Conservation (phyloP, 1,140 invertebrate genomes). For the Apocrypta bakeri region DNA sequence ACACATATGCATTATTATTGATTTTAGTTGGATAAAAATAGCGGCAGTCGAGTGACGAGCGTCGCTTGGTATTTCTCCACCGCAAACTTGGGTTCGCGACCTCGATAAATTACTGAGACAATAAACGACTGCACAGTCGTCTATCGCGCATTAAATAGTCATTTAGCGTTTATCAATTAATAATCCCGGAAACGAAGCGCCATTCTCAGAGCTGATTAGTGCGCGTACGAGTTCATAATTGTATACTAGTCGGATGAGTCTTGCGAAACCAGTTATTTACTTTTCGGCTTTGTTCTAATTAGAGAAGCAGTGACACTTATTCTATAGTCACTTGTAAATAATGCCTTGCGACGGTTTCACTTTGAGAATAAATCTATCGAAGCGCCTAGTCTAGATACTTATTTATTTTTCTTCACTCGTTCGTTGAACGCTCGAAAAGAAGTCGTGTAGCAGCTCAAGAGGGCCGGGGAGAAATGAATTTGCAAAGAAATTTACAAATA, state of each 20-base stretch:
- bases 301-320: not conserved
- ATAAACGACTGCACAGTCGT: constrained; percentile 24
- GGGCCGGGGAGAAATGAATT: not conserved
- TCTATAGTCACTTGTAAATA: no score
- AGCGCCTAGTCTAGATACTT: no score
- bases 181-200: constrained; percentile 46
- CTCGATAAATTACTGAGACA: constrained; percentile 38
- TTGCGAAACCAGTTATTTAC: not conserved
- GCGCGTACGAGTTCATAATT: no score
- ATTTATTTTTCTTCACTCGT: no score
- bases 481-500: constrained; percentile 38
- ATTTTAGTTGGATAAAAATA: constrained; percentile 21
- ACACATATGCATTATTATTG: constrained; percentile 17
- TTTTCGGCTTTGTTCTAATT: constrained; percentile 24
- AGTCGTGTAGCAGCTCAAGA: no score
- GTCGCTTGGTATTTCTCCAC: no score
- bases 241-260: no score
- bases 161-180: constrained; percentile 26
- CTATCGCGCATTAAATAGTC: not conserved
- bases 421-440: no score
- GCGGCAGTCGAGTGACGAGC: not conserved
- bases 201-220: not conserved
- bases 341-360: no score
- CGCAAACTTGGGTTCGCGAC: no score
- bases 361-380: no score